phyloP scores from a whole-genome alignment of 2,888 invertebrate species.

The Campoplex nolae region DNA sequence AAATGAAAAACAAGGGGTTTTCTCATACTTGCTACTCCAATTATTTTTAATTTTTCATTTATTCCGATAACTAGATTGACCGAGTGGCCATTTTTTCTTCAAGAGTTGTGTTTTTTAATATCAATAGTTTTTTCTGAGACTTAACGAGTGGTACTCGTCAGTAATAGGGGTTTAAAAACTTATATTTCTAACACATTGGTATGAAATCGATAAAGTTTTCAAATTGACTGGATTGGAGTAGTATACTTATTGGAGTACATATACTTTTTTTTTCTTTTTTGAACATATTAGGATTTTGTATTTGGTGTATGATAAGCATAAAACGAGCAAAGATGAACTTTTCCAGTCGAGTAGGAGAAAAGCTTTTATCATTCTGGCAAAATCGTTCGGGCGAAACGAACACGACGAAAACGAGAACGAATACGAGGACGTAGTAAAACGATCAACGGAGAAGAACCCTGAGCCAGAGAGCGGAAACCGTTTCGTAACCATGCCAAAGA shows the following conservation, averaged over 20 bases:
- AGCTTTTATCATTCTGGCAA: constrained; percentile 48
- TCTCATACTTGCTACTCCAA: no score
- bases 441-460: constrained; percentile 14
- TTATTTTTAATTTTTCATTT: no score
- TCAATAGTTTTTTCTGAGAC: no score
- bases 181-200: neutral
- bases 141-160: no score
- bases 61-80: no score
- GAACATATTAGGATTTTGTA: constrained; percentile 14
- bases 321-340: neutral
- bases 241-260: no score
- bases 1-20: no score
- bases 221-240: neutral
- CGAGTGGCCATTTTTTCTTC: no score
- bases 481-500: constrained; percentile 34
- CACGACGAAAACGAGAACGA: neutral
- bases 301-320: neutral
- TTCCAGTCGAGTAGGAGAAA: neutral
- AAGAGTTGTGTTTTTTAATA: no score
- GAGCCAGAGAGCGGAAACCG: constrained; percentile 39
- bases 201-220: constrained; percentile 12
- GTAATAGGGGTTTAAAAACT: no score
- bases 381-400: constrained; percentile 37
- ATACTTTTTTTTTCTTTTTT: no score
- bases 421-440: constrained; percentile 27